phyloP scores from a whole-genome alignment of 2,888 invertebrate genomes.

The Sphaerophoria rueppellii region DNA sequence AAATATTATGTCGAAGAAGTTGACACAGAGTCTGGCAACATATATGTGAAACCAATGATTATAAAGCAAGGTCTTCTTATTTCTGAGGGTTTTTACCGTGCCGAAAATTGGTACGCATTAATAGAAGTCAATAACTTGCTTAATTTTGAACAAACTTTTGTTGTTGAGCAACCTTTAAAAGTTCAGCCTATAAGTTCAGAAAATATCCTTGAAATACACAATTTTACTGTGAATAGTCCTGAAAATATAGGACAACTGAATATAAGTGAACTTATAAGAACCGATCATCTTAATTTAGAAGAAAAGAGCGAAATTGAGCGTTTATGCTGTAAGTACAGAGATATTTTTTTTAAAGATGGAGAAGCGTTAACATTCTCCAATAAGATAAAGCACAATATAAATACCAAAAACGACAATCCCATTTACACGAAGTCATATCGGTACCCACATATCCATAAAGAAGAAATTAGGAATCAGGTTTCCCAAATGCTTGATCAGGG shows the following conservation, averaged over 20 bases:
- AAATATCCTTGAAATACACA: conserved; percentile 2
- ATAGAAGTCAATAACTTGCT: conserved; percentile 15
- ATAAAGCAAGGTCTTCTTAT: conserved; percentile 5
- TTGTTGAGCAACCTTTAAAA: conserved; percentile 1
- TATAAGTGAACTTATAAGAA: neutral
- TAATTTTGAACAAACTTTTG: neutral
- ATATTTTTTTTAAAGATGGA: neutral
- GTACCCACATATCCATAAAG: conserved; percentile 76
- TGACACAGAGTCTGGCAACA: neutral
- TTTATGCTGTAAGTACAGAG: neutral
- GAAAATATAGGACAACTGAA: neutral
- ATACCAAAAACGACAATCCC: conserved; percentile 75
- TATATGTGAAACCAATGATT: conserved; percentile 7
- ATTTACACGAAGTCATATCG: conserved; percentile 67
- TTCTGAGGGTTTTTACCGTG: conserved; percentile 8
- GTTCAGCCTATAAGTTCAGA: neutral
- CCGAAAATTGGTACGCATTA: conserved; percentile 15
- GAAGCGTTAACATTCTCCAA: conserved; percentile 4
- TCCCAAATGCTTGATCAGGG: conserved; percentile 59
- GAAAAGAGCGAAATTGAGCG: neutral
- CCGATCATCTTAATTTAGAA: neutral
- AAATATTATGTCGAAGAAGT: conserved; percentile 12
- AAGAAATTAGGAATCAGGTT: conserved; percentile 76
- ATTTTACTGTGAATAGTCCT: neutral
- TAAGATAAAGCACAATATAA: conserved; percentile 76